phyloP scores from a whole-genome alignment of 37 sponge, comb jelly and placozoan genomes.

The Theonella swinhoei region DNA sequence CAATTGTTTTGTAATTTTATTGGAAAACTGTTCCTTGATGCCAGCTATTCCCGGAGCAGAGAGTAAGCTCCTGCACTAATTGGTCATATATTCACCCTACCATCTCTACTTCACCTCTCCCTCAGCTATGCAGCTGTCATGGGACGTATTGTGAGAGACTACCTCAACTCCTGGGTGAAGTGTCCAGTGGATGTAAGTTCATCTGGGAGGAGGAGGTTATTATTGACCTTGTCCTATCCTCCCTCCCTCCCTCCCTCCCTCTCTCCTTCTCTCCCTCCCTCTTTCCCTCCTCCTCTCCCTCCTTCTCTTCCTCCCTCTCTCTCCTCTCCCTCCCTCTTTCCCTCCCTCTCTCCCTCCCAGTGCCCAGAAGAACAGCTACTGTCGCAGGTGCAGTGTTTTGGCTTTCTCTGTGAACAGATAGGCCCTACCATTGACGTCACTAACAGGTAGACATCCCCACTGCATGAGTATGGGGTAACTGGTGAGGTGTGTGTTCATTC shows the following conservation, averaged over 20 bases:
- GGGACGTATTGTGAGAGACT: neutral
- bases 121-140: neutral
- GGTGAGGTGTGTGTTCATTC: neutral
- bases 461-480: neutral
- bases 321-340: conserved; percentile 52
- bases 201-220: neutral
- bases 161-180: neutral
- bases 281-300: neutral
- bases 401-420: conserved; percentile 31
- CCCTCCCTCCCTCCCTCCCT: conserved; percentile 5
- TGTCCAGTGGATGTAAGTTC: neutral
- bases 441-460: neutral
- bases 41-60: neutral
- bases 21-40: neutral
- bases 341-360: conserved; percentile 63
- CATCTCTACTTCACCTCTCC: neutral
- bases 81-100: too few relatives aligned
- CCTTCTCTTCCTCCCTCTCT: neutral
- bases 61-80: too few relatives aligned
- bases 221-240: neutral
- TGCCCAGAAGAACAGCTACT: conserved; percentile 52
- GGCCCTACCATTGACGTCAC: conserved; percentile 1
- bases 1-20: neutral
- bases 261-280: neutral
- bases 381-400: conserved; percentile 34